Percentiles rank a stretch among this genome's conserved stretches.
Conservation (phyloP, 2,797 vertebrate genomes). For the Pogonophryne albipinna region DNA sequence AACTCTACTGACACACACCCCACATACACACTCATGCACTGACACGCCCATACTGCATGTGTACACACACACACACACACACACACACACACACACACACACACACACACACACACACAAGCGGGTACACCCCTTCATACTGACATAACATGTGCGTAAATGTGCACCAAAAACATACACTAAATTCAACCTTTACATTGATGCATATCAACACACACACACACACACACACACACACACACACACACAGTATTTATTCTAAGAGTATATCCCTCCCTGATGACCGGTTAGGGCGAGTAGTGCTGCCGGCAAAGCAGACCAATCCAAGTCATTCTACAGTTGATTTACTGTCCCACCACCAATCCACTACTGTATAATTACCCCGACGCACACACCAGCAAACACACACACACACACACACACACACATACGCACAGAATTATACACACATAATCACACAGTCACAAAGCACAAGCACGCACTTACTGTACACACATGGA, state of each 20-base stretch:
- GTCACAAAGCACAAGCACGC: slow-evolving; percentile 36
- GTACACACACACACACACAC: slow-evolving; percentile 22
- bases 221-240: slow-evolving; percentile 32
- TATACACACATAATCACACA: slow-evolving; percentile 37
- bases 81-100: slow-evolving; percentile 3
- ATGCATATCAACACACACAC: slow-evolving; percentile 40
- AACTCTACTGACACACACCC: slow-evolving; percentile 74
- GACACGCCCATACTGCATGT: slow-evolving; percentile 56
- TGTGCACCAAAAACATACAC: slow-evolving; percentile 29
- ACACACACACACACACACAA: slow-evolving; percentile 12
- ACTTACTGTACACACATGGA: slow-evolving; percentile 47
- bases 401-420: slow-evolving; percentile 30
- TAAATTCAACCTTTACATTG: slow-evolving; percentile 20
- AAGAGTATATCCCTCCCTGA: slow-evolving; percentile 78
- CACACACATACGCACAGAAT: slow-evolving; percentile 22
- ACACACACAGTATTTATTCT: slow-evolving; percentile 72
- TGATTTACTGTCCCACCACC: slow-evolving; percentile 84
- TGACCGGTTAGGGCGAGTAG: slow-evolving; percentile 75
- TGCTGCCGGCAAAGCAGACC: slow-evolving; percentile 66
- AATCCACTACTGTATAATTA: slow-evolving; percentile 82
- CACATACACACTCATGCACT: slow-evolving; percentile 47
- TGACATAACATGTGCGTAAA: slow-evolving; percentile 29
- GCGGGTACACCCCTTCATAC: slow-evolving; percentile 1
- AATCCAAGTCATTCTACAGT: slow-evolving; percentile 80
- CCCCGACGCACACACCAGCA: slow-evolving; percentile 61